Conservation (phyloP, 2,113 vertebrate genomes). For the Ellobius talpinus region DNA sequence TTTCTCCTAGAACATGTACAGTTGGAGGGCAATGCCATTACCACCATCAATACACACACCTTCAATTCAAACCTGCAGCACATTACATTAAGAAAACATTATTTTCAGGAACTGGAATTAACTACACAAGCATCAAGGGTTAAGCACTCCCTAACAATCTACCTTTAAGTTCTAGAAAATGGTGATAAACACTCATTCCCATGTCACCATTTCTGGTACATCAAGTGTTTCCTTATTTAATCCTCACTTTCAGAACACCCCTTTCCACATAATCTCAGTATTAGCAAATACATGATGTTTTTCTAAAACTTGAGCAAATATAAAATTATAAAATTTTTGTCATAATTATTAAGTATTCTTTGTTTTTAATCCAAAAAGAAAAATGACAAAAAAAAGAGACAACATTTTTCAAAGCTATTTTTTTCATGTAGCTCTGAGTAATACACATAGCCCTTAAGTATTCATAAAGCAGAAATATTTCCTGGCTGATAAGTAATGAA, state of each 20-base stretch:
- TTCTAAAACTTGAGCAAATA: constrained; percentile 42
- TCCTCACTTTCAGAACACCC: neutral
- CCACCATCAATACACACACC: neutral
- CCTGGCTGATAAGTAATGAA: constrained; percentile 71
- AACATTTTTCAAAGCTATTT: constrained; percentile 21
- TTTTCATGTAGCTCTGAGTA: constrained; percentile 53
- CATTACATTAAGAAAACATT: neutral
- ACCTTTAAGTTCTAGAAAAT: neutral
- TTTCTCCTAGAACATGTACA: neutral
- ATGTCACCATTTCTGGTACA: neutral
- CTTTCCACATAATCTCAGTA: neutral
- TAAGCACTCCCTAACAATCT: too few relatives aligned
- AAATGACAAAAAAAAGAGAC: constrained; percentile 19
- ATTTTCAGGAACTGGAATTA: neutral
- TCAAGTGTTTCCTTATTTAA: neutral
- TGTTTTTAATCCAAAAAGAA: constrained; percentile 39
- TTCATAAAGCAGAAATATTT: constrained; percentile 63
- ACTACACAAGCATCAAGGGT: neutral
- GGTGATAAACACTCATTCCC: neutral
- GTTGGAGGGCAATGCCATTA: neutral
- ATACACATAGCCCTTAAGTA: constrained; percentile 59
- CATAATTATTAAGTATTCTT: constrained; percentile 27
- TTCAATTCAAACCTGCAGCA: neutral
- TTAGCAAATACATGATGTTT: constrained; percentile 9
- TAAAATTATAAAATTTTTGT: neutral